phyloP scores from a whole-genome alignment of 1,140 invertebrate genomes.

The Plectrocnemia conspersa region DNA sequence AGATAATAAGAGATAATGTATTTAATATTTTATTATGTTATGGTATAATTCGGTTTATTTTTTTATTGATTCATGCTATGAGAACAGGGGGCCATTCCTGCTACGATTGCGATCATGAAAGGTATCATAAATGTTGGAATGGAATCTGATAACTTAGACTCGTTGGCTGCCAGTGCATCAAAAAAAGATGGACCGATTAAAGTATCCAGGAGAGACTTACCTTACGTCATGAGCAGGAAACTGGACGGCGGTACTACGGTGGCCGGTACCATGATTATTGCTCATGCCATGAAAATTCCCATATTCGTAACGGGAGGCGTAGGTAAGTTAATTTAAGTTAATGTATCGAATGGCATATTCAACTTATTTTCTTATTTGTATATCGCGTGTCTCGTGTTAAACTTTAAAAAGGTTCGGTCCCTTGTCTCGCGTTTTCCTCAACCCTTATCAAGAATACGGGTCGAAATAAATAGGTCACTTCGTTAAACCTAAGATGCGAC shows the following conservation, averaged over 20 bases:
- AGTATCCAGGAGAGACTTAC: conserved; percentile 82
- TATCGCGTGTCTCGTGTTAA: too few relatives aligned
- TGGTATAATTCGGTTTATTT: background rate
- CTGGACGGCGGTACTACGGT: conserved; percentile 93
- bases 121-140: conserved; percentile 83
- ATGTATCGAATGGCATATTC: too few relatives aligned
- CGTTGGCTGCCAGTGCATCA: conserved; percentile 52
- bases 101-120: conserved; percentile 85
- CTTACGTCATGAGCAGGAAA: conserved; percentile 65
- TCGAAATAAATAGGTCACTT: too few relatives aligned
- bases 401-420: too few relatives aligned
- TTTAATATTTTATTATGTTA: conserved; percentile 22
- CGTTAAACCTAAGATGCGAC: too few relatives aligned
- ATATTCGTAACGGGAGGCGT: conserved; percentile 90
- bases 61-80: background rate
- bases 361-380: too few relatives aligned
- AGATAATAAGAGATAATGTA: conserved; percentile 67
- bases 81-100: conserved; percentile 80
- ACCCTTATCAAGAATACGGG: too few relatives aligned
- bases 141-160: conserved; percentile 57
- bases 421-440: too few relatives aligned
- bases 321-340: conserved; percentile 46
- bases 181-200: conserved; percentile 57
- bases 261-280: conserved; percentile 85
- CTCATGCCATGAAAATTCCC: conserved; percentile 75